phyloP scores from a whole-genome alignment of 2,888 invertebrate genomes.

The Drosophila atripex region DNA sequence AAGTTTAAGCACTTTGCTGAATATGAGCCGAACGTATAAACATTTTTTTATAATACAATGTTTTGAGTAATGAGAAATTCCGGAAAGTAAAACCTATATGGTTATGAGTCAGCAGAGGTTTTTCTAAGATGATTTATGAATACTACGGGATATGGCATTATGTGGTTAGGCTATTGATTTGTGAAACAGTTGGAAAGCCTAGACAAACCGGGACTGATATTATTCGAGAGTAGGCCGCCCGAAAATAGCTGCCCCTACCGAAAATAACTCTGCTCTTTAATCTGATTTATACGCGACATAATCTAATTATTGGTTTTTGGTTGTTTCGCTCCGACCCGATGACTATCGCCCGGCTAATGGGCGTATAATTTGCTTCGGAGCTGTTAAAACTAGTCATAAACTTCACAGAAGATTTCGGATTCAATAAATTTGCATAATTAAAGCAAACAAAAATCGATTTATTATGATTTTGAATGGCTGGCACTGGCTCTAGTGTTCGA shows the following conservation, averaged over 20 bases:
- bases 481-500: conserved; percentile 11
- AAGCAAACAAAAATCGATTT: conserved; percentile 22
- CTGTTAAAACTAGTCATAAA: conserved; percentile 27
- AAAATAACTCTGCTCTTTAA: neutral
- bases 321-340: conserved; percentile 6
- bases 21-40: neutral
- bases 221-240: neutral
- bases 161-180: neutral
- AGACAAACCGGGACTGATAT: neutral
- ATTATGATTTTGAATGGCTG: conserved; percentile 4
- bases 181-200: neutral
- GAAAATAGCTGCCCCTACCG: neutral
- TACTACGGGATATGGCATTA: neutral
- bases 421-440: conserved; percentile 21
- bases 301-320: conserved; percentile 15
- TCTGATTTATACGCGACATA: conserved; percentile 23
- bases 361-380: conserved; percentile 16
- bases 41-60: neutral
- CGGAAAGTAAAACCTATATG: conserved; percentile 10
- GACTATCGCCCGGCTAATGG: conserved; percentile 23
- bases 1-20: conserved; percentile 9
- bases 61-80: conserved; percentile 15
- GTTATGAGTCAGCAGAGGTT: conserved; percentile 31
- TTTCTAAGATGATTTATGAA: conserved; percentile 19
- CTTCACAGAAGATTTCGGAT: neutral